phyloP scores from a whole-genome alignment of 1,140 invertebrate genomes.

The Phymastichus coffea region DNA sequence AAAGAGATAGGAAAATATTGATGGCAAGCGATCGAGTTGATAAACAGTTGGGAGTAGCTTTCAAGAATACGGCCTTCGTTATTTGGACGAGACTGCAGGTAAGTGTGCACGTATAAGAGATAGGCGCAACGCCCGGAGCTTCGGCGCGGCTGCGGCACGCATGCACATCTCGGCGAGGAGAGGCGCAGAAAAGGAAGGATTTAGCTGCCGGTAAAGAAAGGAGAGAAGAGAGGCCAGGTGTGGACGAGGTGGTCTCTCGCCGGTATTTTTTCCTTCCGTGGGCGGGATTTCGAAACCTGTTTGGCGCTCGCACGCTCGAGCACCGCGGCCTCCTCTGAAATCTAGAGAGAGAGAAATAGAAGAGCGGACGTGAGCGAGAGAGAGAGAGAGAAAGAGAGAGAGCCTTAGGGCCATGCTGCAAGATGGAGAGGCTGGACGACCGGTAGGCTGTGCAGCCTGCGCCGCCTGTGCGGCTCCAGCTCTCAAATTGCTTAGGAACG shows the following conservation, averaged over 20 bases:
- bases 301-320: slow-evolving; percentile 32
- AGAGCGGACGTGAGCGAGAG: not conserved
- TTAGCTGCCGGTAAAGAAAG: not conserved
- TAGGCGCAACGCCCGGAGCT: too few species aligned
- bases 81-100: too few species aligned
- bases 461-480: too few species aligned
- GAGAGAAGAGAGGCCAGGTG: not conserved
- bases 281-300: slow-evolving; percentile 58
- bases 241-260: slow-evolving; percentile 27
- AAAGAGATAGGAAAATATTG: too few species aligned
- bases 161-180: too few species aligned
- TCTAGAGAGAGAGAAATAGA: not conserved
- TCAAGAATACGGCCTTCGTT: too few species aligned
- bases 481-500: too few species aligned
- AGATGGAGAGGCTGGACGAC: not conserved
- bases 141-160: not conserved
- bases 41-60: too few species aligned
- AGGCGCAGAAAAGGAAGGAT: slow-evolving; percentile 1
- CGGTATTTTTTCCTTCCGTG: slow-evolving; percentile 48
- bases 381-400: slow-evolving; percentile 1
- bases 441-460: too few species aligned
- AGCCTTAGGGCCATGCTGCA: not conserved
- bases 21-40: too few species aligned
- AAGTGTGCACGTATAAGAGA: too few species aligned
- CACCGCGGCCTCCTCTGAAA: slow-evolving; percentile 5